Conservation (phyloP, 2,888 invertebrate species). For the Oligia strigilis region DNA sequence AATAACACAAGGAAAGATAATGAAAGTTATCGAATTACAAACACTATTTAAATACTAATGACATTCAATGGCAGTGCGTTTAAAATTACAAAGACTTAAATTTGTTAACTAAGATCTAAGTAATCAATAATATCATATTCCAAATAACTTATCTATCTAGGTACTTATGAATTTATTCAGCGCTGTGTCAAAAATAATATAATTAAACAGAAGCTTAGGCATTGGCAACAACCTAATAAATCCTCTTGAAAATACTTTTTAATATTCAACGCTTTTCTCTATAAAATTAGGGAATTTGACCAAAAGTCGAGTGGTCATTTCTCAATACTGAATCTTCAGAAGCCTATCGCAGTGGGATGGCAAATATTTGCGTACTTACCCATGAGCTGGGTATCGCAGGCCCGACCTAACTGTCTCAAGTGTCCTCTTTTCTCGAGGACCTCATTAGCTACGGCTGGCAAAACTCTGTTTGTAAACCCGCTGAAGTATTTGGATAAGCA, state of each 20-base stretch:
- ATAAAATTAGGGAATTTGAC: not conserved
- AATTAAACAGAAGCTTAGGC: not conserved
- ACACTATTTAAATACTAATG: not conserved
- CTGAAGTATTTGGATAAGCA: slow-evolving; percentile 49
- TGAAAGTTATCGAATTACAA: slow-evolving; percentile 25
- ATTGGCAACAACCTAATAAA: not conserved
- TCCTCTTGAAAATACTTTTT: not conserved
- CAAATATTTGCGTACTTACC: slow-evolving; percentile 69
- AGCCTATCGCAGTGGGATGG: slow-evolving; percentile 42
- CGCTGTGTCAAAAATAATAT: not conserved
- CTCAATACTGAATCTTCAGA: slow-evolving; percentile 42
- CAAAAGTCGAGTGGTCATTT: slow-evolving; percentile 9
- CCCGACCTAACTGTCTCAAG: slow-evolving; percentile 68
- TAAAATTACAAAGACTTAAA: slow-evolving; percentile 19
- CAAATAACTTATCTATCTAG: not conserved
- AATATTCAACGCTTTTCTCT: not conserved
- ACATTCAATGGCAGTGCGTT: slow-evolving; percentile 34
- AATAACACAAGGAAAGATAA: slow-evolving; percentile 4
- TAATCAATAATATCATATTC: slow-evolving; percentile 1
- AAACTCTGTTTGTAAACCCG: slow-evolving; percentile 52
- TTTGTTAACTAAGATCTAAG: slow-evolving; percentile 6
- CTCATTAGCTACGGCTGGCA: slow-evolving; percentile 71
- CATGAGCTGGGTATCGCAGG: slow-evolving; percentile 57
- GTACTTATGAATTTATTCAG: slow-evolving; percentile 14
- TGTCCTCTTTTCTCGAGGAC: slow-evolving; percentile 40